Base-by-base conservation (phyloP, 1,140 invertebrate genomes). In the Lutraria rhynchaena region DNA sequence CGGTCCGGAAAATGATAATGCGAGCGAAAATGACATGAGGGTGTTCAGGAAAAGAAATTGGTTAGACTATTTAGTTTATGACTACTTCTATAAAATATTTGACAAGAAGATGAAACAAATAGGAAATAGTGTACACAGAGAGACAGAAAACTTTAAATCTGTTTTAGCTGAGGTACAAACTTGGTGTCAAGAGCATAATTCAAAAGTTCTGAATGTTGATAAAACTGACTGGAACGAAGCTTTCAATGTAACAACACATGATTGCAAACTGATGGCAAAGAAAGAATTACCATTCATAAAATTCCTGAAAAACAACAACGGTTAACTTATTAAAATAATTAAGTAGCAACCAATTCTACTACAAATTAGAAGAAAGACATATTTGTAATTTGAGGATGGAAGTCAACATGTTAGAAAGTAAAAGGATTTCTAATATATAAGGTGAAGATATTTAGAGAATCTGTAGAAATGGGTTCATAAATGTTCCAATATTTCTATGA, bases 11-110 rank as follows among this genome's bases (percentile, higher is more conserved):
- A n/a, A n/a, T n/a, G 37, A 31, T 33, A 61, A 46, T 15, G 22
- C 84, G 22, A 58, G 53, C 0, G 29, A 57, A 11, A 55, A 73
- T 9, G 49, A 81, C 19, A 69, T 49, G 22, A 53, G 67, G 15
- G 0, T 15, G 9, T 65, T 76, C 31, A 55, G 57, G 24, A n/a
- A 27, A 22, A 71, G 80, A 49, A 78, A 83, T 17, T 37, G 31
- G 17, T 53, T 77, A 13, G 86, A 87, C 37, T 65, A 77, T 41
- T 69, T 77, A 7, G 33, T 87, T 2, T 87, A 87, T 60, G 75
- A 78, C 9, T 77, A 82, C 31, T 87, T 81, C 63, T 46, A 77
- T 17, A 29, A 29, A 15, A 31, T 58, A 22, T 84, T 87, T 35
- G 60, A 70, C 55, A 29, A 44, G 11, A 63, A 63, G 11, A 51